Evolutionary conservation across 2,888 invertebrate genomes (phyloP).

Genomic region (Trachelus stipa): DNA sequence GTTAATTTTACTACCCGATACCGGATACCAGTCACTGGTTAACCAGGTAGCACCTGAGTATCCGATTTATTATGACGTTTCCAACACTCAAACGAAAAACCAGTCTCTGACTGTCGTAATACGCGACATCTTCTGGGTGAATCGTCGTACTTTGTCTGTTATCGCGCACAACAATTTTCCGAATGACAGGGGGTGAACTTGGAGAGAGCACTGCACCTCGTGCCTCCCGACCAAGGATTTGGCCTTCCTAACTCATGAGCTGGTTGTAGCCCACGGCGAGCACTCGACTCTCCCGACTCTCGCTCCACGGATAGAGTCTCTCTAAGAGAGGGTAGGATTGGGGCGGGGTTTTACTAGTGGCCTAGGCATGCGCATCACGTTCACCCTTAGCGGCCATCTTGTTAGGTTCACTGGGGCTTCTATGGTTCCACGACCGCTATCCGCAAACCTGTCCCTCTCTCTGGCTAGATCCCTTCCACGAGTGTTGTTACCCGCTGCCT

Average conservation of each 20-base stretch:
- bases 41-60: not conserved
- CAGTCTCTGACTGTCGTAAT: not conserved
- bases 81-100: not conserved
- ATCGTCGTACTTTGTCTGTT: not conserved
- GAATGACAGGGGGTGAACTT: not conserved
- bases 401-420: conserved; percentile 38
- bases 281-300: not conserved
- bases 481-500: not conserved
- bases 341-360: conserved; percentile 36
- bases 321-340: conserved; percentile 18
- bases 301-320: not conserved
- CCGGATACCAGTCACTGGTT: not conserved
- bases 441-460: conserved; percentile 40
- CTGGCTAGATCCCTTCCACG: conserved; percentile 22
- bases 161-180: not conserved
- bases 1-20: not conserved
- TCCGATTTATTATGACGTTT: not conserved
- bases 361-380: conserved; percentile 51
- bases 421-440: conserved; percentile 58
- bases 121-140: not conserved
- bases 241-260: not conserved
- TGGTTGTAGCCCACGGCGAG: not conserved
- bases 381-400: conserved; percentile 56
- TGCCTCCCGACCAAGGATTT: not conserved
- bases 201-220: not conserved